Base-by-base conservation (phyloP, 2,888 invertebrate genomes). In the Cacoxenus indagator region DNA sequence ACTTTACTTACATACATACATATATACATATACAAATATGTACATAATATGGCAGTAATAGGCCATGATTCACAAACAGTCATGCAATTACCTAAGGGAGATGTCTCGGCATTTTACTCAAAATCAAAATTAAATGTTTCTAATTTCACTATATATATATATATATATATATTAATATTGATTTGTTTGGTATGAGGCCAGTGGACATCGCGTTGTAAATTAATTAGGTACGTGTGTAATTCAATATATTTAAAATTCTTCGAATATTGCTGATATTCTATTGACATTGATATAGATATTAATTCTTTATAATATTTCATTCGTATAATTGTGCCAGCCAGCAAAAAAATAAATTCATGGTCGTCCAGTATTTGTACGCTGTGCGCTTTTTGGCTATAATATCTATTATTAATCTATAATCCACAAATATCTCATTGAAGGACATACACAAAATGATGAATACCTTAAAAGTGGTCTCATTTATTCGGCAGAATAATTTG, bases 91-190 rank as follows among this genome's bases (percentile, higher is more conserved):
- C 70, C 68, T 8, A 70, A 69, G 31, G 67, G 69, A 48, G 54
- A 74, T 22, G 69, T 70, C 9, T 74, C 70, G 17, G 67, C 62
- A 17, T 72, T 72, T 67, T 72, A 70, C 29, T 70, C 67, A 29
- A 74, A 74, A 26, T 72, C 70, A 62, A 72, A 74, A 64, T 5
- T 71, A 51, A 73, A 71, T 70, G 64, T 73, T 67, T 66, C 69
- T 11, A 73, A 70, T 37, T 70, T 70, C 46, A 70, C 69, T 9
- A 65, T 70, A 27, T 69, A 65, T 65, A 73, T 43, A 45, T 73
- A 11, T 64, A 67, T 68, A 68, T 22, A 17, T 71, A 71, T 45
- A 67, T 14, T 70, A 67, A 14, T 24, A 70, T 46, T 70, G 67
- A 27, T 69, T 64, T 66, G 67, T 67, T 43, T 67, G 64, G 69